Conservation (phyloP, 2,797 vertebrate species). For the Sciurus carolinensis region DNA sequence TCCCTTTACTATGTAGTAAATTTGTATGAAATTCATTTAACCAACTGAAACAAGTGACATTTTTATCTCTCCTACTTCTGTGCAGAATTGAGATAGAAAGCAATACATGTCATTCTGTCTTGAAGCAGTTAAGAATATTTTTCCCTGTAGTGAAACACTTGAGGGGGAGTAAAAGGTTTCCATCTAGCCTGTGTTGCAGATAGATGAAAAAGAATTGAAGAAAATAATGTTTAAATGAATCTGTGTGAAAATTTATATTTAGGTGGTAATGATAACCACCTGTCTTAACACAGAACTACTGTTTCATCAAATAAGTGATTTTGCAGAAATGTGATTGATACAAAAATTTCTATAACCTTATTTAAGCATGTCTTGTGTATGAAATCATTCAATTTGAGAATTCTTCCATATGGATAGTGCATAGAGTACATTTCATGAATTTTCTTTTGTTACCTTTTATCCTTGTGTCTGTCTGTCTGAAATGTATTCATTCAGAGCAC, state of each 20-base stretch:
- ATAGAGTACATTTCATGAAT: not conserved
- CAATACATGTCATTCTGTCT: not conserved
- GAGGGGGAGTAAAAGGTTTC: not conserved
- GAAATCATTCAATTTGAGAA: constrained; percentile 23
- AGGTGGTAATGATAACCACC: not conserved
- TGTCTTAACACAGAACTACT: not conserved
- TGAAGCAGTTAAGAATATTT: constrained; percentile 30
- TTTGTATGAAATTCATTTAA: not conserved
- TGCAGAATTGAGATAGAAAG: not conserved
- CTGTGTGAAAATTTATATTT: not conserved
- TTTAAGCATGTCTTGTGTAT: not conserved
- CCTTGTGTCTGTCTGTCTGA: not conserved
- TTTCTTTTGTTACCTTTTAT: not conserved
- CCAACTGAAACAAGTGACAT: not conserved
- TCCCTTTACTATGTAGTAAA: constrained; percentile 3
- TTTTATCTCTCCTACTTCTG: not conserved
- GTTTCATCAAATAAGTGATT: not conserved
- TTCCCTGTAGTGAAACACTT: not conserved
- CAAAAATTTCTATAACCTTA: not conserved
- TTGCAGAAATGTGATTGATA: not conserved
- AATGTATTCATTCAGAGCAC: not conserved
- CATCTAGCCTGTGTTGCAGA: not conserved
- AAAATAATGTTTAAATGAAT: not conserved
- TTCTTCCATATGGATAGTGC: not conserved
- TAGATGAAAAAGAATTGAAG: not conserved